Base-by-base conservation (phyloP, 2,797 vertebrate genomes). In the Dromococcyx pavoninus region DNA sequence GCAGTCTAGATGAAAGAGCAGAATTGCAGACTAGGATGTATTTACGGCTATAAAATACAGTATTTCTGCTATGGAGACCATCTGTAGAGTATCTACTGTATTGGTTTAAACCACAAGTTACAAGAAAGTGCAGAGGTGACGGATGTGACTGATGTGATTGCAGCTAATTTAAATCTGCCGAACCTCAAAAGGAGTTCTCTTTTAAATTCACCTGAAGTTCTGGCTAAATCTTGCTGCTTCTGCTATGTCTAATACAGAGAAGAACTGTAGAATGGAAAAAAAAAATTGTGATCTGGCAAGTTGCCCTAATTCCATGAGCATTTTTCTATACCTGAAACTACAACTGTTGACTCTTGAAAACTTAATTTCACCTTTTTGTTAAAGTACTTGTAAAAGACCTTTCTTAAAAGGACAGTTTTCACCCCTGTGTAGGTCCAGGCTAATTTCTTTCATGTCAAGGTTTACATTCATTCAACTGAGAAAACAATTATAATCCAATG, bases 51-150 rank as follows among this genome's bases (percentile, higher is more conserved):
- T 32, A 50, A 58, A 82, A 67, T 5, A 33, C 17, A 61, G 8
- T 41, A 54, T 86, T 94, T 83, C 48, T 93, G 70, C 58, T 61
- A 5, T n/a, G 27, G 30, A 75, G 15, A 66, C 35, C 15, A 57
- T 24, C 33, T 61, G 41, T 6, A 41, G 15, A 33, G 17, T 43
- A 65, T 17, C 11, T 30, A 14, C 32, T 28, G 6, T 24, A 4
- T 5, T 37, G 9, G 32, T 41, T 83, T 83, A 79, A 71, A 9
- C 15, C 18, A 51, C 32, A 78, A 69, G 16, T 53, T 17, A 58
- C 0, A 0, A 78, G 41, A 50, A 83, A 84, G 11, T 15, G 11
- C 8, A 50, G 35, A 84, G 37, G 10, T 32, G 27, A 7, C 1
- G 1, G 54, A 65, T 2, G 13, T 24, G 13, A 46, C 57, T 21